A percentile compares a stretch with the other conserved stretches of the same genome.
These are phyloP conservation scores for Sebastes paucispinis DNA, from an alignment of 2,797 vertebrate species.

Conservation along the genomic window DNA sequence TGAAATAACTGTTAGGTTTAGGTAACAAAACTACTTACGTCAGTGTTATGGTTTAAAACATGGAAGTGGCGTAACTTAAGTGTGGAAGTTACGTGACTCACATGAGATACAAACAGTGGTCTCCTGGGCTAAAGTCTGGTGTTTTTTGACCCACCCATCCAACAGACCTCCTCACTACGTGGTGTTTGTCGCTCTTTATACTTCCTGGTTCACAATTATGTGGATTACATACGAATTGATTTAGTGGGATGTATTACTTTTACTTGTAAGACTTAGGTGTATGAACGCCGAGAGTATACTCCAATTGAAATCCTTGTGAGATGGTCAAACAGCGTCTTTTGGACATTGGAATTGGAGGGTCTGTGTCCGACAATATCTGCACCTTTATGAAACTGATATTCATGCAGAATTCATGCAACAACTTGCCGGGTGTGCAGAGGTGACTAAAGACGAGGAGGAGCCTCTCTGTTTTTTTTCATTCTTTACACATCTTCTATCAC, in stretches of 20 bases:
- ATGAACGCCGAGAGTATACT: fast-evolving
- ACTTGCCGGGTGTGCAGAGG: neutral
- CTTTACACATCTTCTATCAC: neutral
- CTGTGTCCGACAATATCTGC: neutral
- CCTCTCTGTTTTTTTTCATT: neutral
- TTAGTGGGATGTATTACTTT: no score
- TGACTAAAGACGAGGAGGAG: neutral
- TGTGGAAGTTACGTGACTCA: no score
- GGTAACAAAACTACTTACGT: neutral
- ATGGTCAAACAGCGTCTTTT: no score
- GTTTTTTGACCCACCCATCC: no score
- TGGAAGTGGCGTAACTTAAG: neutral
- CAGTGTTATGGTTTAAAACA: neutral
- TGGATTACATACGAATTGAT: no score
- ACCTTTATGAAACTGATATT: neutral
- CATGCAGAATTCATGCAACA: neutral
- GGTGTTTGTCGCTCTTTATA: no score
- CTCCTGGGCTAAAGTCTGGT: no score
- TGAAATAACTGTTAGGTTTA: neutral
- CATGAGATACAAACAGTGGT: no score
- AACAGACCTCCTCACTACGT: no score
- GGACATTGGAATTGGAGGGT: no score
- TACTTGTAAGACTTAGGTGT: neutral
- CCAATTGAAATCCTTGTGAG: neutral
- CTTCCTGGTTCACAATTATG: no score